phyloP scores from a whole-genome alignment of 2,888 invertebrate genomes.

The Melanotus villosus region DNA sequence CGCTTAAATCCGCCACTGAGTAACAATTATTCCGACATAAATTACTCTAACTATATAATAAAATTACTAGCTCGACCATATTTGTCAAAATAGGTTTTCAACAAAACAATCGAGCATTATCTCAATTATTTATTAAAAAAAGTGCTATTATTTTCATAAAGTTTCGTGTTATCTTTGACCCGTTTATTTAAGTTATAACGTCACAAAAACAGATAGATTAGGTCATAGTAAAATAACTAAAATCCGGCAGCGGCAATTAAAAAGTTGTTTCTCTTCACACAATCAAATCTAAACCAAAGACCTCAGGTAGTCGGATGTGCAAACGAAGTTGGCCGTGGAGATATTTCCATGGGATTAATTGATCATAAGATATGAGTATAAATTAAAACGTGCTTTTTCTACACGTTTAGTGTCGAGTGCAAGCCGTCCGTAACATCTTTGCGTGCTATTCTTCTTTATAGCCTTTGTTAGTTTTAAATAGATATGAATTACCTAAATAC shows the following conservation, averaged over 20 bases:
- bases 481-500: neutral
- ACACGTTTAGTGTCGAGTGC: constrained; percentile 35
- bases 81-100: no score
- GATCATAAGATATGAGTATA: constrained; percentile 46
- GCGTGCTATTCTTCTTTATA: no score
- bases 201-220: constrained; percentile 1
- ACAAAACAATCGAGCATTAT: no score
- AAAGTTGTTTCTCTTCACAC: constrained; percentile 37
- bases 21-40: no score
- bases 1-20: no score
- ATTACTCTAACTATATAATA: no score
- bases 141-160: no score
- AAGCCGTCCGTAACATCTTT: constrained; percentile 11
- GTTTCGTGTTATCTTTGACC: no score
- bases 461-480: neutral
- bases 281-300: constrained; percentile 35
- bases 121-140: no score
- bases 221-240: constrained; percentile 10
- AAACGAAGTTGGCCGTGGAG: constrained; percentile 45
- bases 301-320: constrained; percentile 47
- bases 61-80: no score
- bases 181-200: no score
- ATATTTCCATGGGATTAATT: constrained; percentile 40
- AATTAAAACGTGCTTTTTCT: constrained; percentile 41
- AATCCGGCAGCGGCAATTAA: constrained; percentile 40